Evolutionary conservation across 2,888 invertebrate species (phyloP), one percentile per base, ranked within the genome.

Genomic region (Alloscopus bannaensis): DNA sequence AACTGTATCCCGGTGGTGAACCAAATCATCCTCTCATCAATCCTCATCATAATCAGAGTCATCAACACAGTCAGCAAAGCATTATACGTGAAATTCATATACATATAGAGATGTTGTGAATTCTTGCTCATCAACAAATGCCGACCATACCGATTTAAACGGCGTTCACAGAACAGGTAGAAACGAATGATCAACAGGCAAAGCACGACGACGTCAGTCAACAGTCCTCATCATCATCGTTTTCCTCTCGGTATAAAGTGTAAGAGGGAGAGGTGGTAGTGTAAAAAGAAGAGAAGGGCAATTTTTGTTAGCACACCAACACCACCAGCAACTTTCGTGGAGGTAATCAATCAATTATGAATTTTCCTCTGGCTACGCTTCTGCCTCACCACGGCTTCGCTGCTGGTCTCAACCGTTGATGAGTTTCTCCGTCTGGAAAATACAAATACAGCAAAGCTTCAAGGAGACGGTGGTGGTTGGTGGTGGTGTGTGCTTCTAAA

Each of bases 301-400:
- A n/a, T n/a, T n/a, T n/a, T n/a, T n/a, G n/a, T n/a, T n/a, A n/a
- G n/a, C 36, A 8, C 36, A n/a, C 45, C 45, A 45, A 16, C 4
- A 45, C n/a, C n/a, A n/a, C n/a, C 45, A 52, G 8, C 57, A 18
- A 31, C 57, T 73, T 47, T 40, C n/a, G 29, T 55, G 65, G 59
- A 71, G 78, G 70, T 78, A 71, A 77, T 71, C 70, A 78, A 78
- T 71, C 78, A 78, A 78, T 77, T 78, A 78, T 52, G 47, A 65
- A 65, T 47, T 31, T 36, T 40, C 26, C 45, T 45, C n/a, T n/a
- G n/a, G 36, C 6, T 6, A 36, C 36, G 13, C 36, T 36, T 13
- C 60, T 36, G 20, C 36, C 3, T n/a, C 11, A 2, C 59, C 31
- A 20, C 18, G 3, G 3, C 36, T 60, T 29, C 36, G 6, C 59